Conservation (phyloP, 2,888 invertebrate genomes). For the Athrips mouffetella region DNA sequence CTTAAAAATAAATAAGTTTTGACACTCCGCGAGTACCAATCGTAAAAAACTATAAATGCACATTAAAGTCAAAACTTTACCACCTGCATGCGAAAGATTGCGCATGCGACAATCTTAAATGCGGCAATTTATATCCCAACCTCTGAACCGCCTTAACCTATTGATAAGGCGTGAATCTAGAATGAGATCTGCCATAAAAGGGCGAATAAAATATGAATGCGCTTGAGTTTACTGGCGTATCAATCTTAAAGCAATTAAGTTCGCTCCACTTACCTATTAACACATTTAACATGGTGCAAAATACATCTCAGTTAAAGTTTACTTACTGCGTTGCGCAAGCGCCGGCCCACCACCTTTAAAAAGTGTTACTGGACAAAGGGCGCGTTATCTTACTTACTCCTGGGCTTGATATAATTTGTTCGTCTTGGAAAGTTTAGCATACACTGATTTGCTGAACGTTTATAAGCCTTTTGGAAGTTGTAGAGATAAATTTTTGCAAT, state of each 20-base stretch:
- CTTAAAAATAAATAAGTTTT: too few species aligned
- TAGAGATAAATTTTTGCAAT: too few species aligned
- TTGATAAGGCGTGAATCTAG: conserved; percentile 11
- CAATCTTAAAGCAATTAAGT: conserved; percentile 59
- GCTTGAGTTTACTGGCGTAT: conserved; percentile 42
- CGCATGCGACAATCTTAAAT: neutral
- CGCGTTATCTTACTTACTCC: conserved; percentile 34
- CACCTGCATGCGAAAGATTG: neutral
- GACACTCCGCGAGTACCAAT: neutral
- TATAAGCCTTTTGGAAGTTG: too few species aligned
- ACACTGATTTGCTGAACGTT: too few species aligned
- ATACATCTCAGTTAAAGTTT: conserved; percentile 51
- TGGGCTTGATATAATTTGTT: too few species aligned
- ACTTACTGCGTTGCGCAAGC: conserved; percentile 47
- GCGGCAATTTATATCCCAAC: conserved; percentile 5
- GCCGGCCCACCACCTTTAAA: conserved; percentile 53
- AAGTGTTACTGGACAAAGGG: conserved; percentile 53
- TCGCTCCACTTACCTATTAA: conserved; percentile 62
- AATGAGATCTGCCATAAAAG: conserved; percentile 23
- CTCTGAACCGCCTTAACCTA: conserved; percentile 5
- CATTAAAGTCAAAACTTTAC: neutral
- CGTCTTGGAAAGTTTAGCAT: too few species aligned
- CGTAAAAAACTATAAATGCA: neutral
- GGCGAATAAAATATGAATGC: conserved; percentile 26
- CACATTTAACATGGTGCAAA: conserved; percentile 53